These are phyloP conservation scores for Corydoras sp. DNA, from an alignment of 2,113 vertebrate species.

Conservation along the genomic window DNA sequence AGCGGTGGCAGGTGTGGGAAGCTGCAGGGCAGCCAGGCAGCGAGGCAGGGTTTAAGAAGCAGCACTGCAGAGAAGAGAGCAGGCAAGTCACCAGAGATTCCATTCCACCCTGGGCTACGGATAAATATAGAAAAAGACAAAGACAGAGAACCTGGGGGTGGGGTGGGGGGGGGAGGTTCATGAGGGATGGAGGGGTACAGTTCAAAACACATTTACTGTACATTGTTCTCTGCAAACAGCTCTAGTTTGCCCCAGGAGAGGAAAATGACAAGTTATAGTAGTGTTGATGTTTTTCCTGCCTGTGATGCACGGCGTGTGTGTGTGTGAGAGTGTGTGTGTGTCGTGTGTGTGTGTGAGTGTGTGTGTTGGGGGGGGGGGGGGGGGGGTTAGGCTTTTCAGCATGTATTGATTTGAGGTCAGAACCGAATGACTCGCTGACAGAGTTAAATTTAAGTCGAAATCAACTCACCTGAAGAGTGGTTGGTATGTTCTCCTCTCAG, in stretches of 20 bases:
- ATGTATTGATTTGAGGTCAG: background rate
- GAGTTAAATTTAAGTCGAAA: no score
- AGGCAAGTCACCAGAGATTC: conserved; percentile 54
- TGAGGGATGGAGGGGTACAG: conserved; percentile 15
- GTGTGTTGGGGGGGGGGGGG: conserved; percentile 22
- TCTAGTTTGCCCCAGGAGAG: conserved; percentile 44
- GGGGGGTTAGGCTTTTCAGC: background rate
- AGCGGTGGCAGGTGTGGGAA: conserved; percentile 20
- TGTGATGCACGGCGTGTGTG: background rate
- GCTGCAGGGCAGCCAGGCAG: conserved; percentile 12
- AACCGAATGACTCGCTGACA: background rate
- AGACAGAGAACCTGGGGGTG: no score
- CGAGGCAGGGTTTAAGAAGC: conserved; percentile 26
- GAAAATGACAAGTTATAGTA: conserved; percentile 30
- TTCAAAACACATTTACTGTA: conserved; percentile 46
- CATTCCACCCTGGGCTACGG: conserved; percentile 50
- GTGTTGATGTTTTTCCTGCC: background rate
- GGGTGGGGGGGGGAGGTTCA: no score
- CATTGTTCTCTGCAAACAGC: conserved; percentile 41
- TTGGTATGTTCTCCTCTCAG: no score
- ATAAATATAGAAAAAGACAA: background rate
- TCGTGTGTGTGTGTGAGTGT: no score
- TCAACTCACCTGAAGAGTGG: background rate
- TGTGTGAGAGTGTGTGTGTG: no score
- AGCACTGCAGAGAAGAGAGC: conserved; percentile 47